Conservation (phyloP, 1,140 invertebrate genomes). For the Drosophila bifasciata region DNA sequence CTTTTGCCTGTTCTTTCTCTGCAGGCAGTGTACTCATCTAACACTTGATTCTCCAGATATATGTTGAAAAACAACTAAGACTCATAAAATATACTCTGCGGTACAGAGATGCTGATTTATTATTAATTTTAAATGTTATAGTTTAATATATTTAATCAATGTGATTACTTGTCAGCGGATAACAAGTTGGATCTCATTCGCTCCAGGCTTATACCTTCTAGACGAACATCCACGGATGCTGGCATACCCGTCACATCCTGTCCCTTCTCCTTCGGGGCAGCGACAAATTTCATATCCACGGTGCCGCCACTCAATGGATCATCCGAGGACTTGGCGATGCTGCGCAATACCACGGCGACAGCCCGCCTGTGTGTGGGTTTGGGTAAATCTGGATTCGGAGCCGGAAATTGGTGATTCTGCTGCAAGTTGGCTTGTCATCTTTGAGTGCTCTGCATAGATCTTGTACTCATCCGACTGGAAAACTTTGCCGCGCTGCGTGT, state of each 20-base stretch:
- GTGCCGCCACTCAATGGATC: slow-evolving; percentile 57
- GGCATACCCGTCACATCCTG: slow-evolving; percentile 9
- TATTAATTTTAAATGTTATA: too few relatives aligned
- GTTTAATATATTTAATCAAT: neutral
- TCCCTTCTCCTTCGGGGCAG: neutral
- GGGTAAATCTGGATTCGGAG: neutral
- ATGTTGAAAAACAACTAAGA: too few relatives aligned
- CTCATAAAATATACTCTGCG: too few relatives aligned
- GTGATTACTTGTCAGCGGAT: neutral
- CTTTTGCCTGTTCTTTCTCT: too few relatives aligned
- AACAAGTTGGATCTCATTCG: slow-evolving; percentile 4
- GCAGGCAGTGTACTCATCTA: too few relatives aligned
- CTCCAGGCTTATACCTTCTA: slow-evolving; percentile 14
- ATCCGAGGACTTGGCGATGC: slow-evolving; percentile 36
- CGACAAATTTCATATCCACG: slow-evolving; percentile 27
- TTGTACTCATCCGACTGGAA: slow-evolving; percentile 34
- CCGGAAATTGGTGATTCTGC: neutral
- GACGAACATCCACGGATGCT: slow-evolving; percentile 15
- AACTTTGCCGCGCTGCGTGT: slow-evolving; percentile 37
- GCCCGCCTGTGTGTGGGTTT: neutral
- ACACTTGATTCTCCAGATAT: too few relatives aligned
- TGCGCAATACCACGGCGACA: slow-evolving; percentile 26
- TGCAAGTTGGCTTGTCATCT: slow-evolving; percentile 2
- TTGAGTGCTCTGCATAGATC: slow-evolving; percentile 47
- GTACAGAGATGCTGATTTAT: too few relatives aligned